Evolutionary conservation across 1,140 invertebrate species (phyloP).

Genomic region (Euura saliciscinereae): DNA sequence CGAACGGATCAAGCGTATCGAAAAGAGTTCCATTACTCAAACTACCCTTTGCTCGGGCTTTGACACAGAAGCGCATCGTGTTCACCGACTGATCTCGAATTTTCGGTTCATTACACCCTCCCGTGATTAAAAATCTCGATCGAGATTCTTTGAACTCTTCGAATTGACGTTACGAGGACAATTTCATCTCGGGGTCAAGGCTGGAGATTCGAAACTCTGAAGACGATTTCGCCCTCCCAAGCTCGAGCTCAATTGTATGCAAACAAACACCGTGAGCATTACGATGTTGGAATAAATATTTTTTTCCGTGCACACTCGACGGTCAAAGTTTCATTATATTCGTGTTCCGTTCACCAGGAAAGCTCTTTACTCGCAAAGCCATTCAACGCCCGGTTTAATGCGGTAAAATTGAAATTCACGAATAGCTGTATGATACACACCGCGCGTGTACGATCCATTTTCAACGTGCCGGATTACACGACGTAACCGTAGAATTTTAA

Average conservation of each 20-base stretch:
- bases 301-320: not conserved
- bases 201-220: not conserved
- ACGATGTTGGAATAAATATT: not conserved
- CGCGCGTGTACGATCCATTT: too few relatives aligned
- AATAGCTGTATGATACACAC: not conserved
- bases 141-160: not conserved
- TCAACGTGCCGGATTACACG: too few relatives aligned
- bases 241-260: not conserved
- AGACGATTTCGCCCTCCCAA: not conserved
- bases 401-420: not conserved
- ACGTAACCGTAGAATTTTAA: too few relatives aligned
- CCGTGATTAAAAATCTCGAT: not conserved
- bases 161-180: not conserved
- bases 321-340: not conserved
- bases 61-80: too few relatives aligned
- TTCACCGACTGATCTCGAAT: too few relatives aligned
- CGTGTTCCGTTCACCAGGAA: not conserved
- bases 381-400: not conserved
- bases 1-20: slow-evolving; percentile 4
- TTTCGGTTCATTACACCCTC: too few relatives aligned
- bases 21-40: not conserved
- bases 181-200: not conserved
- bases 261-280: not conserved
- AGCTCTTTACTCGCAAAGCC: not conserved
- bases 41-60: too few relatives aligned